Conservation (phyloP, 2,888 invertebrate genomes). For the Pseudococcus viburni region DNA sequence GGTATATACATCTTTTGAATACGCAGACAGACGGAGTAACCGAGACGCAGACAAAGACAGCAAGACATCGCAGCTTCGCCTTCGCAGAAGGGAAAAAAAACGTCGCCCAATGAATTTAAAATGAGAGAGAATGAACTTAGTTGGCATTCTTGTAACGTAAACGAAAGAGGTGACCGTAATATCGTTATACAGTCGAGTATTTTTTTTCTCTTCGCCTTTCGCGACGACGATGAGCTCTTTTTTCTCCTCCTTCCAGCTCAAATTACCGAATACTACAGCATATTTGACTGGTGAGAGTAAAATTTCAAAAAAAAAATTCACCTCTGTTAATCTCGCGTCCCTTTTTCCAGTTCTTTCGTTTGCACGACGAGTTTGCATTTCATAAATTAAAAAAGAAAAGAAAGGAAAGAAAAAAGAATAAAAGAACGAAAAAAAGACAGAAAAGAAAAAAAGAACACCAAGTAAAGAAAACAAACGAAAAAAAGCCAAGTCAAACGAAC, state of each 20-base stretch:
- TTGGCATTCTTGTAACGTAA: slow-evolving; percentile 40
- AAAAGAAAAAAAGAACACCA: too few species aligned
- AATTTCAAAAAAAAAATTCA: too few species aligned
- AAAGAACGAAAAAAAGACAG: neutral
- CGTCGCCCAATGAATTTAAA: slow-evolving; percentile 37
- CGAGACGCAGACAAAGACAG: neutral
- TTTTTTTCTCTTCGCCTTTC: neutral
- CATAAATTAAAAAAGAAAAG: neutral
- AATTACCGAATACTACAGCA: slow-evolving; percentile 2
- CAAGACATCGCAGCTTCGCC: neutral
- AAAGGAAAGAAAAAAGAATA: neutral
- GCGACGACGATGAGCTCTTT: neutral
- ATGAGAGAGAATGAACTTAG: slow-evolving; percentile 38
- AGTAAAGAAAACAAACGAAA: neutral
- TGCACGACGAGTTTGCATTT: neutral
- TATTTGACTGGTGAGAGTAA: neutral
- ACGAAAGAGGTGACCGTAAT: slow-evolving; percentile 45
- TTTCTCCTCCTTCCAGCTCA: neutral
- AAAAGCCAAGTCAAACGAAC: neutral
- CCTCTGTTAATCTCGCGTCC: neutral
- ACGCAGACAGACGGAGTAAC: neutral
- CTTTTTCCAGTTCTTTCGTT: neutral
- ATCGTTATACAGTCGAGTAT: slow-evolving; percentile 24
- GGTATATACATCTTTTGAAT: neutral
- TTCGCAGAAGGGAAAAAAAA: neutral